A percentile compares a stretch with the other conserved stretches of the same genome.
Conservation (phyloP, 2,888 invertebrate species). For the Tetheella fluctuosa region DNA sequence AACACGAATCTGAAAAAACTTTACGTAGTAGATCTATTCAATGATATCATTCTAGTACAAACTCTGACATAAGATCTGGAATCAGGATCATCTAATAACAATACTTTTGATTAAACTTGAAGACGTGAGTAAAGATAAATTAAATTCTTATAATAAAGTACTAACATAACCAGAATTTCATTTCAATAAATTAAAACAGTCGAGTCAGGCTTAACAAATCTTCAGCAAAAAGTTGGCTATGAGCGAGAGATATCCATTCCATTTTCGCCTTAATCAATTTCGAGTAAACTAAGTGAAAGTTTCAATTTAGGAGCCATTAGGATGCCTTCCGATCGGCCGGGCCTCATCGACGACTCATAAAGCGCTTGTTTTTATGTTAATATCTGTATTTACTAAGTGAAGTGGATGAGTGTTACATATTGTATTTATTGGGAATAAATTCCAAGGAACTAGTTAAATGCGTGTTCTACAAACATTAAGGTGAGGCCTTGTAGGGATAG, state of each 20-base stretch:
- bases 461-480: background rate
- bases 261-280: slow-evolving; percentile 65
- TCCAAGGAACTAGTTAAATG: background rate
- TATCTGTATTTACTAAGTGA: slow-evolving; percentile 14
- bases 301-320: slow-evolving; percentile 63
- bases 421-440: slow-evolving; percentile 20
- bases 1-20: background rate
- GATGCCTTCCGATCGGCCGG: slow-evolving; percentile 41
- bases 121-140: background rate
- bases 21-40: background rate
- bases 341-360: slow-evolving; percentile 37
- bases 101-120: background rate
- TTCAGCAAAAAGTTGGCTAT: slow-evolving; percentile 27
- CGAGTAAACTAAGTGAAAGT: slow-evolving; percentile 66
- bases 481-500: background rate
- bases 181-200: slow-evolving; percentile 24
- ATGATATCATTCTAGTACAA: background rate
- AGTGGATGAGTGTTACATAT: slow-evolving; percentile 5
- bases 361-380: slow-evolving; percentile 35
- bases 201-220: slow-evolving; percentile 15
- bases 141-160: slow-evolving; percentile 10
- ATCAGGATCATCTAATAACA: no score
- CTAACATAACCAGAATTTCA: background rate
- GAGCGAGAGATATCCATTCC: slow-evolving; percentile 44
- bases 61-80: no score